phyloP scores from a whole-genome alignment of 1,140 invertebrate genomes.

The Tetranychus cinnabarinus region DNA sequence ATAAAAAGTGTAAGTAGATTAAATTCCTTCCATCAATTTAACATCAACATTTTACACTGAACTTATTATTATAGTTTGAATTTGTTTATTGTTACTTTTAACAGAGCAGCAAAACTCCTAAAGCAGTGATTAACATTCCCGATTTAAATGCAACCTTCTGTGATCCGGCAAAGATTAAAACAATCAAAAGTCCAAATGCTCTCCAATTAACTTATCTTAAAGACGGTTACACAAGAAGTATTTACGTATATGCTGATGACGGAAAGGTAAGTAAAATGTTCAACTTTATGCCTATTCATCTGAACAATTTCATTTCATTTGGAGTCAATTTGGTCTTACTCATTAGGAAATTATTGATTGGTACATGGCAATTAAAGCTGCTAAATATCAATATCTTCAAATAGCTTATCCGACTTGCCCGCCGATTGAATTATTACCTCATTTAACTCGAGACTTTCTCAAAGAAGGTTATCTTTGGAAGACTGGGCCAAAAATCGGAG shows the following conservation, averaged over 20 bases:
- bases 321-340: neutral
- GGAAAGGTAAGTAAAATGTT: conserved; percentile 31
- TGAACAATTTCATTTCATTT: neutral
- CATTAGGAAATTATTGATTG: conserved; percentile 44
- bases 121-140: conserved; percentile 51
- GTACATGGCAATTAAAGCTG: conserved; percentile 64
- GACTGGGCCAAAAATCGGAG: conserved; percentile 49
- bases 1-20: conserved; percentile 37
- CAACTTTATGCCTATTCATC: no score
- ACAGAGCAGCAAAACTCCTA: conserved; percentile 38
- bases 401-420: conserved; percentile 54
- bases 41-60: no score
- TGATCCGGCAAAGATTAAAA: conserved; percentile 28
- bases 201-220: conserved; percentile 59
- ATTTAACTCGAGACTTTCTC: conserved; percentile 50
- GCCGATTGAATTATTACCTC: conserved; percentile 44
- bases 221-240: conserved; percentile 50
- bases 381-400: conserved; percentile 50
- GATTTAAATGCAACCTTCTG: conserved; percentile 64
- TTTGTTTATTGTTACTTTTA: neutral
- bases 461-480: conserved; percentile 66
- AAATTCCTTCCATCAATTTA: no score
- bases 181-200: conserved; percentile 37
- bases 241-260: conserved; percentile 63
- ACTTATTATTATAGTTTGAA: no score